Conservation (phyloP, 1,140 invertebrate species). For the Latrodectus geometricus region DNA sequence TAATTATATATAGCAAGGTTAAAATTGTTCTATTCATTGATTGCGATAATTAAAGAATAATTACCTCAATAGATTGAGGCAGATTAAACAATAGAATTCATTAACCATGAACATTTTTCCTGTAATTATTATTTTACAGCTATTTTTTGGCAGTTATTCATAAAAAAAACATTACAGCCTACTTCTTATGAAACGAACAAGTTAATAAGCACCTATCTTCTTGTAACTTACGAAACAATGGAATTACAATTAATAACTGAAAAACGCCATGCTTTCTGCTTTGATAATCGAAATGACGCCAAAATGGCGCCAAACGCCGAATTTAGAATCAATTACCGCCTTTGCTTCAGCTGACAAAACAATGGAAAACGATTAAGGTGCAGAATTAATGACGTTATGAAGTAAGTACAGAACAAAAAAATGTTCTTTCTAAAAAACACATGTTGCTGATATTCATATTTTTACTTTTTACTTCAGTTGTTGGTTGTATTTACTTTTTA, state of each 20-base stretch:
- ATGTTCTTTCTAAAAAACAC: constrained; percentile 10
- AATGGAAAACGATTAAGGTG: constrained; percentile 45
- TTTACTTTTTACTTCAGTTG: background rate
- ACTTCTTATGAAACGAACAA: background rate
- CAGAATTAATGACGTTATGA: constrained; percentile 25
- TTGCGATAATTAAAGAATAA: no score
- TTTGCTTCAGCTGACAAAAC: constrained; percentile 17
- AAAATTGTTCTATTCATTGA: no score
- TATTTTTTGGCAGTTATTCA: background rate
- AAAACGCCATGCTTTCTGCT: background rate
- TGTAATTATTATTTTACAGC: background rate
- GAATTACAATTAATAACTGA: constrained; percentile 18
- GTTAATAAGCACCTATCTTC: background rate
- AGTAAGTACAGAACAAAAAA: background rate
- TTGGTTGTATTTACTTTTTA: background rate
- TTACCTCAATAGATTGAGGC: background rate
- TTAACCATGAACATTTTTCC: background rate
- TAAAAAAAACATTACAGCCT: background rate
- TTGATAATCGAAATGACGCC: background rate
- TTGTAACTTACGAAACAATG: background rate
- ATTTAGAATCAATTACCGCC: constrained; percentile 41
- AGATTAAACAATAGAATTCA: background rate
- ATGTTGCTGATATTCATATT: constrained; percentile 23
- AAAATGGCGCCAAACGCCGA: constrained; percentile 27
- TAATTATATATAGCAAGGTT: no score